Percentiles rank a stretch among this genome's conserved stretches.
Evolutionary conservation across 2,113 vertebrate genomes (phyloP).

Genomic region (Lanius ludovicianus): DNA sequence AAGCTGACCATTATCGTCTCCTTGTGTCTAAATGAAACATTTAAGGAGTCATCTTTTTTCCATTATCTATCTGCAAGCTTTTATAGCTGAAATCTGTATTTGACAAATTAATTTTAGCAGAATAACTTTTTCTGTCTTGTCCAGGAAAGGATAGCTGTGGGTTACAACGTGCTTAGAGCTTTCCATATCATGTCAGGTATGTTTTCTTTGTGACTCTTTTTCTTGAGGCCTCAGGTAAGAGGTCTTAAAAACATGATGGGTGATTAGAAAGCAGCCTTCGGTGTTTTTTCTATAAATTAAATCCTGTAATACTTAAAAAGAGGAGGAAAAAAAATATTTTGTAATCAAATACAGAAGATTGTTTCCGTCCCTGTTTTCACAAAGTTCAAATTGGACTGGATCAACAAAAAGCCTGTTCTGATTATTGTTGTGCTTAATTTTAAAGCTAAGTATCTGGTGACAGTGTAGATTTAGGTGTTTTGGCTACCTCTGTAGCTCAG

Average conservation of each 20-base stretch:
- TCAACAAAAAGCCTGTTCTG: neutral
- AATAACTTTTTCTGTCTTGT: neutral
- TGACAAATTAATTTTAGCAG: neutral
- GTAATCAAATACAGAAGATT: neutral
- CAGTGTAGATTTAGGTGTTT: neutral
- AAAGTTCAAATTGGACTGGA: neutral
- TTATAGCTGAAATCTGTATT: neutral
- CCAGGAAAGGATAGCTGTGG: neutral
- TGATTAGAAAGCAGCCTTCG: neutral
- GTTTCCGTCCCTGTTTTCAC: neutral
- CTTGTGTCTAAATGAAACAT: neutral
- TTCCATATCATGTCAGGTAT: neutral
- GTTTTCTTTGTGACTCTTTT: neutral
- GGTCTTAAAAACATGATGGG: neutral
- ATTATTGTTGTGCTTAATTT: neutral
- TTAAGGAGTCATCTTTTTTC: neutral
- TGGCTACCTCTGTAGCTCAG: neutral
- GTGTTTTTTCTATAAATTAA: neutral
- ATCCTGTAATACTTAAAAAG: neutral
- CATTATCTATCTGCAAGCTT: neutral
- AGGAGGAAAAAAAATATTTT: fast-evolving
- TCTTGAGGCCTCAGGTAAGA: neutral
- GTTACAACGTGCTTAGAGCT: neutral
- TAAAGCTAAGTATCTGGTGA: neutral
- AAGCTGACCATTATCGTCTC: neutral